Conservation (phyloP, 2,888 invertebrate species). For the Drosophila sordidula region DNA sequence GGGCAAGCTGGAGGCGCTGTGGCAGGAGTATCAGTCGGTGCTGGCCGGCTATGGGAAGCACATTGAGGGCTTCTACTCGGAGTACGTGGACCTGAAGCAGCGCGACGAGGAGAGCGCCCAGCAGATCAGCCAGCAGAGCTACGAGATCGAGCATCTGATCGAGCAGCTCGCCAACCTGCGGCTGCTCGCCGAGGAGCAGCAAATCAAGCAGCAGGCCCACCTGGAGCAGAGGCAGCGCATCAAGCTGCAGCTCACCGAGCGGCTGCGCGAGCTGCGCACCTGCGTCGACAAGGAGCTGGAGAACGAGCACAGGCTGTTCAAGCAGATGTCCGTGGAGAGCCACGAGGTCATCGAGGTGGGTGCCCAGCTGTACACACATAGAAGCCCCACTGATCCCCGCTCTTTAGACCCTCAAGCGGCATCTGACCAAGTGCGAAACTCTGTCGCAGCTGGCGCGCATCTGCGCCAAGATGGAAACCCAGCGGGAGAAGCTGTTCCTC, state of each 20-base stretch:
- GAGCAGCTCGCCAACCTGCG: conserved; percentile 84
- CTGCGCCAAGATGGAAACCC: conserved; percentile 89
- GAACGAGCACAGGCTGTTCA: conserved; percentile 86
- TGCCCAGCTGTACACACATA: no score
- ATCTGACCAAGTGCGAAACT: conserved; percentile 87
- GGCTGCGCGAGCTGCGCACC: conserved; percentile 86
- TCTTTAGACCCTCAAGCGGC: conserved; percentile 86
- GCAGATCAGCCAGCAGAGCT: conserved; percentile 83
- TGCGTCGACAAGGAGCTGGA: conserved; percentile 86
- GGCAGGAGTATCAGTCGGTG: conserved; percentile 84
- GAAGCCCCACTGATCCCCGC: no score
- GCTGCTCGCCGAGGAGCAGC: conserved; percentile 86
- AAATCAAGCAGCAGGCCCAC: conserved; percentile 85
- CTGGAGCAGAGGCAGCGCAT: conserved; percentile 85
- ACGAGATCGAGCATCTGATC: conserved; percentile 82
- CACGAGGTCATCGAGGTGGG: conserved; percentile 84
- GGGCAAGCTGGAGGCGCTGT: conserved; percentile 86
- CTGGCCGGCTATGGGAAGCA: conserved; percentile 84
- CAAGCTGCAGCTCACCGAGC: conserved; percentile 86
- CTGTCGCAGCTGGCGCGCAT: conserved; percentile 88
- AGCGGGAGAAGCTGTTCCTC: conserved; percentile 86
- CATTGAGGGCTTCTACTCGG: conserved; percentile 85
- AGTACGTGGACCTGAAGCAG: conserved; percentile 85
- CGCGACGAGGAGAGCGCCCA: conserved; percentile 84
- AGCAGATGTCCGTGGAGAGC: conserved; percentile 87